Conservation (phyloP, 2,888 invertebrate species). For the Synergus umbraculus region DNA sequence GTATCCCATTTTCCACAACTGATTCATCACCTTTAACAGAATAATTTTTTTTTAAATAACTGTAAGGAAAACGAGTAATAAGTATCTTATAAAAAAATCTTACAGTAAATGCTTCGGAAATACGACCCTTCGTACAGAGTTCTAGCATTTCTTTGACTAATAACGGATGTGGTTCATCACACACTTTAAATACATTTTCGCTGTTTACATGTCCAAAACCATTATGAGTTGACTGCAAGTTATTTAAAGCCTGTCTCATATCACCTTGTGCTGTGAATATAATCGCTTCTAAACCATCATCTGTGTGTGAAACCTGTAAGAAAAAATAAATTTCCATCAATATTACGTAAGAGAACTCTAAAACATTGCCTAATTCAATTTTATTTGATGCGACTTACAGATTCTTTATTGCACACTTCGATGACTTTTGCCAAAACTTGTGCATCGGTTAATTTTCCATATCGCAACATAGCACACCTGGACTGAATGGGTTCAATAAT, state of each 20-base stretch:
- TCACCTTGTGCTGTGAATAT: slow-evolving; percentile 99
- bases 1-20: slow-evolving; percentile 96
- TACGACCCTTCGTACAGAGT: slow-evolving; percentile 88
- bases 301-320: slow-evolving; percentile 85
- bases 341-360: neutral
- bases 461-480: slow-evolving; percentile 97
- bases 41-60: slow-evolving; percentile 5
- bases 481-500: slow-evolving; percentile 99
- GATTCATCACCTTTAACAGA: slow-evolving; percentile 84
- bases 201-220: slow-evolving; percentile 95
- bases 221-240: slow-evolving; percentile 96
- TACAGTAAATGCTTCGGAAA: slow-evolving; percentile 90
- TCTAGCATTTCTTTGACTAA: slow-evolving; percentile 94
- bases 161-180: slow-evolving; percentile 99
- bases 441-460: slow-evolving; percentile 92
- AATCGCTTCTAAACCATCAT: slow-evolving; percentile 96
- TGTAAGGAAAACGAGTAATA: neutral
- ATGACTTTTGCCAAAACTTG: slow-evolving; percentile 91
- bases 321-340: neutral
- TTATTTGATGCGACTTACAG: slow-evolving; percentile 78
- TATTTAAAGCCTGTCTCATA: slow-evolving; percentile 98
- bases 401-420: slow-evolving; percentile 86
- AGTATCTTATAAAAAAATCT: slow-evolving; percentile 35
- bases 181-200: slow-evolving; percentile 98
- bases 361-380: neutral